A percentile compares a stretch with the other conserved stretches of the same genome.
Evolutionary conservation across 2,797 vertebrate genomes (phyloP).

Genomic region (Channa striata): DNA sequence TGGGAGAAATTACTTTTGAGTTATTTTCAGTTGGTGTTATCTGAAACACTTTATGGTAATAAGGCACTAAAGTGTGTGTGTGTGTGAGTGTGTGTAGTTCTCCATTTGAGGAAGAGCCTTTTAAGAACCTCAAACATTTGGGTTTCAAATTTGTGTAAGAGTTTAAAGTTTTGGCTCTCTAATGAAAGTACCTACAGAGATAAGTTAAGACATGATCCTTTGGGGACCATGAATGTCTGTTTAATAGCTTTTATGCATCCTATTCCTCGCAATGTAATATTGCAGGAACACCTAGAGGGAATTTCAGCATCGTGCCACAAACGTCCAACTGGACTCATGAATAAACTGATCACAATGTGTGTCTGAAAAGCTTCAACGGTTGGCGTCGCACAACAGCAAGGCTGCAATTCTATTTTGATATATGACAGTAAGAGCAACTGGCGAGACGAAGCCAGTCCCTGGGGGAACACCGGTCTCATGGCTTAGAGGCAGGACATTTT

Average conservation of each 20-base stretch:
- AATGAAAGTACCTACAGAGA: background rate
- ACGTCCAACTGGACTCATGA: no score
- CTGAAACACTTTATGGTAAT: slow-evolving; percentile 57
- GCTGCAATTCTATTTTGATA: no score
- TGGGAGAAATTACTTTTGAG: slow-evolving; percentile 49
- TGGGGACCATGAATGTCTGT: no score
- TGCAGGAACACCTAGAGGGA: no score
- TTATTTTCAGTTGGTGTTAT: slow-evolving; percentile 62
- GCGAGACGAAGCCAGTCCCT: background rate
- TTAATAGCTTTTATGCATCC: no score
- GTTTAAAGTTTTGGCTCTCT: slow-evolving; percentile 27
- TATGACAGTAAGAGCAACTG: background rate
- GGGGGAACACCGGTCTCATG: no score
- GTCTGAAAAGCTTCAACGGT: no score
- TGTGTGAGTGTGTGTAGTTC: slow-evolving; percentile 7
- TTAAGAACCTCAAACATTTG: slow-evolving; percentile 10
- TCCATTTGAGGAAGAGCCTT: slow-evolving; percentile 12
- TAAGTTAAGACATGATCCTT: no score
- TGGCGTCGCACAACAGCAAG: no score
- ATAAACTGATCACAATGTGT: no score
- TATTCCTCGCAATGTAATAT: no score
- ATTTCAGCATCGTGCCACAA: no score
- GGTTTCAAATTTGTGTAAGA: background rate
- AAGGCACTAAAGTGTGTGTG: slow-evolving; percentile 11
- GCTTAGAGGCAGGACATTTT: background rate